A percentile compares a stretch with the other conserved stretches of the same genome.
Evolutionary conservation across 2,888 invertebrate species (phyloP).

Genomic region (Drepanosiphum platanoidis): DNA sequence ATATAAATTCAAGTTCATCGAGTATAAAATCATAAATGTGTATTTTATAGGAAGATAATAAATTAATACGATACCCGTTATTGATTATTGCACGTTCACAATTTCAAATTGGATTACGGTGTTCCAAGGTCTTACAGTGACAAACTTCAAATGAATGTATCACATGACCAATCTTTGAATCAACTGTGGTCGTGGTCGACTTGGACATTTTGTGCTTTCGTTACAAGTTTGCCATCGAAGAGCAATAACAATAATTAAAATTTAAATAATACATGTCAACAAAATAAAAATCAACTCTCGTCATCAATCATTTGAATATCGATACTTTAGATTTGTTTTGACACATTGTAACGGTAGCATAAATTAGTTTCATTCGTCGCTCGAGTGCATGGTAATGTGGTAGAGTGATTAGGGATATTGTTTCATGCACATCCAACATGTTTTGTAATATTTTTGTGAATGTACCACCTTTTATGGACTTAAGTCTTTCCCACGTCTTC

Average conservation of each 20-base stretch:
- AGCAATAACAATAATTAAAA: background rate
- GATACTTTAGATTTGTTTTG: conserved; percentile 67
- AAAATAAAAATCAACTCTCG: background rate
- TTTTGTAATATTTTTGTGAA: conserved; percentile 73
- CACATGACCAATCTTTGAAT: background rate
- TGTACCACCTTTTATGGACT: conserved; percentile 77
- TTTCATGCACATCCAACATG: conserved; percentile 66
- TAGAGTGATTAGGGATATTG: conserved; percentile 73
- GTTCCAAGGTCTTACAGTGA: no score
- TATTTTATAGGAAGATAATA: no score
- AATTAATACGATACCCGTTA: no score
- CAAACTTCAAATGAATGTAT: no score
- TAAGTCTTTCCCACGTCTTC: conserved; percentile 78
- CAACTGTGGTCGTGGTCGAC: no score
- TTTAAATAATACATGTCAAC: background rate
- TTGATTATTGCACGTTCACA: no score
- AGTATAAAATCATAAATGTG: no score
- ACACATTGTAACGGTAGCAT: conserved; percentile 82
- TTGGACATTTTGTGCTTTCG: background rate
- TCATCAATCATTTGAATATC: conserved; percentile 26
- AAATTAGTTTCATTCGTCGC: conserved; percentile 78
- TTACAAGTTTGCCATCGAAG: background rate
- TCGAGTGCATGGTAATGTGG: conserved; percentile 82
- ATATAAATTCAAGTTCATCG: no score
- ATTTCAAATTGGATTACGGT: no score